Evolutionary conservation across 23 tunicate genomes (phyloP), one percentile per base, ranked within the genome.

Genomic region (Oikopleura vanhoeffeni): DNA sequence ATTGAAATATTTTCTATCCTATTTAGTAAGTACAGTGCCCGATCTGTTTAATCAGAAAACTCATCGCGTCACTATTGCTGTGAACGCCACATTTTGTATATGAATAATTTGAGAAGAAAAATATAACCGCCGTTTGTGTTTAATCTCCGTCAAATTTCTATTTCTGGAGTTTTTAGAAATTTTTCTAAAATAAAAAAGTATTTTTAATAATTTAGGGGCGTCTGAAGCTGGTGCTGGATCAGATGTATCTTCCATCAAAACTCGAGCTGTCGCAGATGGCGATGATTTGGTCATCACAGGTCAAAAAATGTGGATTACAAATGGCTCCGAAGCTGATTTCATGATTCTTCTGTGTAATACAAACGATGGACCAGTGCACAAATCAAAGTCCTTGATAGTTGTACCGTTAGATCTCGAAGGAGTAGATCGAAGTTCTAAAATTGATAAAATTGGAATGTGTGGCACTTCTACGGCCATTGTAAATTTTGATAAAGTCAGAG

Each of bases 271-370:
- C 39, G 39, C 83, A 13, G 92, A 91, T 64, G 99, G 99, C 0
- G 99, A 95, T 58, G 99, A 95, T 83, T 64, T 83, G 28, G 67
- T 95, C 13, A 91, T 95, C 39, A 95, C 90, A 49, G 99, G 99
- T 38, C 91, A 88, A 38, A 95, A 95, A 58, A 95, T 95, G 99
- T 95, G 99, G 99, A 95, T 90, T 0, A 95, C 99, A 0, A 91
- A 91, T 71, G 95, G 97, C 67, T 84, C 41, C 1, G 41, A 95
- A 88, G 99, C 99, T 0, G 99, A 95, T 77, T 95, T 96, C 96
- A 90, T 90, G 92, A 90, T 96, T 83, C 84, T 87, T 41, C 86
- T 95, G 41, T 96, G 91, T 0, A 85, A 84, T 39, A 95, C 99
- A 1, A 76, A 67, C n/a, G 88, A 88, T n/a, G 92, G 90, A 8